Percentiles rank a stretch among this genome's conserved stretches.
These are phyloP conservation scores for Saimiri boliviensis DNA, from an alignment of 2,113 vertebrate genomes.

Conservation along the genomic window DNA sequence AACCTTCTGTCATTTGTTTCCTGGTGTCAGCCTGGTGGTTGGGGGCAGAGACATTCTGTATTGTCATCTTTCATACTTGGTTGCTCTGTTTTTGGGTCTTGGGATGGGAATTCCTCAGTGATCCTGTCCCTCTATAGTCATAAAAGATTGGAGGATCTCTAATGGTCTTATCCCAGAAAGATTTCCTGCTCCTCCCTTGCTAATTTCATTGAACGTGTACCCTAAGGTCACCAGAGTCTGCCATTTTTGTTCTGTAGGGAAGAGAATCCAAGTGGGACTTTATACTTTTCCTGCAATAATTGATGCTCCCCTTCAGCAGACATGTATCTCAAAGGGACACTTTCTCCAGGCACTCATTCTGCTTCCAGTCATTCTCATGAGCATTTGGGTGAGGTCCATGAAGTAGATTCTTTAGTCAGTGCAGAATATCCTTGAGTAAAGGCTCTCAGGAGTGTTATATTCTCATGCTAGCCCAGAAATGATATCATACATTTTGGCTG, in stretches of 20 bases:
- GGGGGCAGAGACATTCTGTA: not conserved
- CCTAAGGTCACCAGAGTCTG: accelerated
- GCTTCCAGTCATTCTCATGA: not conserved
- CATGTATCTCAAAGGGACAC: not conserved
- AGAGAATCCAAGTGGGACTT: not conserved
- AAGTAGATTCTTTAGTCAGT: not conserved
- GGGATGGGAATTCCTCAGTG: not conserved
- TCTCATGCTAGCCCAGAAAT: not conserved
- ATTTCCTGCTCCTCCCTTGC: not conserved
- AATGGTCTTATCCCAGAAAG: no score
- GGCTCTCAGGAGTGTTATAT: not conserved
- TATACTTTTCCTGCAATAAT: not conserved
- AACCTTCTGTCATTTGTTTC: not conserved
- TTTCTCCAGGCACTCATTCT: not conserved
- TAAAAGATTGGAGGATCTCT: not conserved
- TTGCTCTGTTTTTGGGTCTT: not conserved
- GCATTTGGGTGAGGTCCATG: not conserved
- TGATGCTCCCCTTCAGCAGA: not conserved
- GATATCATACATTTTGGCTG: not conserved
- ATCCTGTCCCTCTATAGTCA: not conserved
- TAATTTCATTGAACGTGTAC: not conserved
- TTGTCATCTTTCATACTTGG: not conserved
- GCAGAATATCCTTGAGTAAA: not conserved
- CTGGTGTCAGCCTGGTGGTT: not conserved
- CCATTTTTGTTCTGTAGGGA: not conserved